A percentile compares a stretch with the other conserved stretches of the same genome.
These are phyloP conservation scores for Tupaia tana DNA, from an alignment of 2,113 vertebrate genomes.

Conservation along the genomic window DNA sequence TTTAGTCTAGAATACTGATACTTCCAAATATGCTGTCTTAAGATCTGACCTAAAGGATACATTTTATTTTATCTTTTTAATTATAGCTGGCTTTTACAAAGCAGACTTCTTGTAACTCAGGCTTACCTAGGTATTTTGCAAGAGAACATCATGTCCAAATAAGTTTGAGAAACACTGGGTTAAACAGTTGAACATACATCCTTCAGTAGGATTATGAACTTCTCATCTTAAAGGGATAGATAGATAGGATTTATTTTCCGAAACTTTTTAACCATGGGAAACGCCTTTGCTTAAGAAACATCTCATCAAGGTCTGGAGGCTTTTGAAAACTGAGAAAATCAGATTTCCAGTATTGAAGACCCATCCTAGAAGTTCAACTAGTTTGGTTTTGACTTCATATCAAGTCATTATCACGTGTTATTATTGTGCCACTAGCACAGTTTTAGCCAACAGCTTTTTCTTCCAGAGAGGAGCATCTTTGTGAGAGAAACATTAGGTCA, in stretches of 20 bases:
- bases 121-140: not conserved
- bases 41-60: not conserved
- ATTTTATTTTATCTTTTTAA: conserved; percentile 44
- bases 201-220: not conserved
- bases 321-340: not conserved
- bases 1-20: conserved; percentile 7
- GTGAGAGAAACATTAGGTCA: not conserved
- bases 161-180: not conserved
- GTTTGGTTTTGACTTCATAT: not conserved
- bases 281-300: not conserved
- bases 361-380: not conserved
- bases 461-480: not conserved
- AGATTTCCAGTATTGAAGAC: not conserved
- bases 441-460: not conserved
- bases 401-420: not conserved
- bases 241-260: not conserved
- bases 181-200: not conserved
- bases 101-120: not conserved
- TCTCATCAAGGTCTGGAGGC: not conserved
- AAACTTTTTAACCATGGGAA: not conserved
- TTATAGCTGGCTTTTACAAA: not conserved
- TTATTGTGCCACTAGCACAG: not conserved
- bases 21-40: conserved; percentile 13
- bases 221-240: not conserved
- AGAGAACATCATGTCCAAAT: not conserved